Percentiles rank a stretch among this genome's conserved stretches.
Conservation (phyloP, 2,113 vertebrate genomes). For the Ceratotherium simum region DNA sequence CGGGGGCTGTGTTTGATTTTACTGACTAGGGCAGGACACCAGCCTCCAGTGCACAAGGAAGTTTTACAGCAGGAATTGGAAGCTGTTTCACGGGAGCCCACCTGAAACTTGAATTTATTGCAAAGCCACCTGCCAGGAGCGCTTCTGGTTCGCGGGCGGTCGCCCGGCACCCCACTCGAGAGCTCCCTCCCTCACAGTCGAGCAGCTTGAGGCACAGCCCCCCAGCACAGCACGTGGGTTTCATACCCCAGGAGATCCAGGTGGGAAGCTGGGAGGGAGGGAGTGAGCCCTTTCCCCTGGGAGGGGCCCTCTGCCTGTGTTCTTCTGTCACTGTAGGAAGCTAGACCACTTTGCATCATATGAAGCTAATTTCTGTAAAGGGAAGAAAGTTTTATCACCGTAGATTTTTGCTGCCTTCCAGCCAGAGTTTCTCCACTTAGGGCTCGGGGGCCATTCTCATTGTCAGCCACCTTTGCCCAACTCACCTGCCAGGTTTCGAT, state of each 20-base stretch:
- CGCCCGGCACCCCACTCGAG: fast-evolving
- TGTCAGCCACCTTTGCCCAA: background rate
- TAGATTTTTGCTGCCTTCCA: background rate
- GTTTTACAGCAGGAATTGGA: fast-evolving
- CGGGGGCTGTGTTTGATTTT: fast-evolving
- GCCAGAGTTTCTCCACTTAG: fast-evolving
- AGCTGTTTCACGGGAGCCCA: background rate
- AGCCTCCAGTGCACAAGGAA: fast-evolving
- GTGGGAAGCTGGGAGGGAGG: fast-evolving
- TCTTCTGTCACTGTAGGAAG: background rate
- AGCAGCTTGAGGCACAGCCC: fast-evolving
- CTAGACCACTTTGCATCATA: background rate
- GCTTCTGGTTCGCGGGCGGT: fast-evolving
- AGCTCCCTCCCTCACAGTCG: fast-evolving
- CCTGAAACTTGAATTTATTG: background rate
- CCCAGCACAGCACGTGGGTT: fast-evolving
- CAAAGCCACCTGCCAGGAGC: background rate
- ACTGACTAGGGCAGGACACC: fast-evolving
- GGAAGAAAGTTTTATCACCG: fast-evolving
- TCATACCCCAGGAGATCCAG: fast-evolving
- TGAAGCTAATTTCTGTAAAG: background rate
- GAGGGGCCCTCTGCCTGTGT: background rate
- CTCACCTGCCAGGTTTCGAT: fast-evolving
- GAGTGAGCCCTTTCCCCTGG: background rate
- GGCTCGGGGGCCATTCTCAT: fast-evolving